Evolutionary conservation across 2,888 invertebrate genomes (phyloP), one percentile per base, ranked within the genome.

Genomic region (Apodemia mormo): DNA sequence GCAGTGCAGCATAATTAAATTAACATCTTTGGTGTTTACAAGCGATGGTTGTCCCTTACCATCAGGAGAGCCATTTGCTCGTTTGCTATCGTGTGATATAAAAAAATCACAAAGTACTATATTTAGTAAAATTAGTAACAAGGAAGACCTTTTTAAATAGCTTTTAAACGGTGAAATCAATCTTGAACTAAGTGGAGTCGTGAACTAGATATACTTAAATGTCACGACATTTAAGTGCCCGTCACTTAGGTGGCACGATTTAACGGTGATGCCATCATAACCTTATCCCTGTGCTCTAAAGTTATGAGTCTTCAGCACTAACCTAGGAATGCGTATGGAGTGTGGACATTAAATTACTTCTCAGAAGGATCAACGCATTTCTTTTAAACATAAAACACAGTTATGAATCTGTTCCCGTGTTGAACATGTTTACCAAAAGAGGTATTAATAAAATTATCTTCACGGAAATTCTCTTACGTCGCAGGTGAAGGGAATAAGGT

Each of bases 291-390:
- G 78, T 78, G 79, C 79, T 80, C 80, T 74, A 75, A 73, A 76
- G 75, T 76, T 76, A 77, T 78, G 77, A 81, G 75, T 73, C 75
- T 77, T 29, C 79, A 76, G 76, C 79, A 73, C 78, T 84, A 83
- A 82, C 81, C 78, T 68, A 79, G 80, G 85, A 87, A 90, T 86
- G 85, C 85, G 85, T 86, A 85, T 84, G 82, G 80, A 79, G 85
- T 86, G 85, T 84, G 82, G 80, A 79, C 81, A 77, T 80, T 79
- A 78, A 78, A 84, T 81, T 76, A 78, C 81, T 88, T 88, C 85
- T 77, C 68, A 80, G 85, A 89, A 87, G 76, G 75, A 73, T 43
- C 3, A 43, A 43, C 43, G 10, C 43, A 5, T 43, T 43, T 43
- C 43, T 10, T 43, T 9, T 43, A 3, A 43, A 43, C 9, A 43